phyloP scores from a whole-genome alignment of 2,113 vertebrate genomes.

The Eretmochelys imbricata region DNA sequence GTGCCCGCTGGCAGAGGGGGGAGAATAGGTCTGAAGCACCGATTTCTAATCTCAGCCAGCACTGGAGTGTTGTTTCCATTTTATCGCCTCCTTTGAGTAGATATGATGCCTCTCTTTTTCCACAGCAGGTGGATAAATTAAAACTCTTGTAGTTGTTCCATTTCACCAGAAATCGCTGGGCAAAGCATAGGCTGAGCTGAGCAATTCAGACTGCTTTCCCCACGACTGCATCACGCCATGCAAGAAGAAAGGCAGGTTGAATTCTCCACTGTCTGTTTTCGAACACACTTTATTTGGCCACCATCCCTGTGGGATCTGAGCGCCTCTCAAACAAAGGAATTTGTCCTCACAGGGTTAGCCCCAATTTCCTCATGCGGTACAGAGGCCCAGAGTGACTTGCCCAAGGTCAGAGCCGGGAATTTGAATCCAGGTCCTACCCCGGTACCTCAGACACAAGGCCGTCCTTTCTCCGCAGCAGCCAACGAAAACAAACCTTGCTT shows the following conservation, averaged over 20 bases:
- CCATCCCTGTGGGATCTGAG: neutral
- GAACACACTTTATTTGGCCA: neutral
- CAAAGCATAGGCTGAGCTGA: neutral
- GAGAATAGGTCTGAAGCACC: neutral
- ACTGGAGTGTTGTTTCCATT: neutral
- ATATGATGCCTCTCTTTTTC: neutral
- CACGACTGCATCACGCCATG: too few species aligned
- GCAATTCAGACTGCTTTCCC: neutral
- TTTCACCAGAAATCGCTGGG: neutral
- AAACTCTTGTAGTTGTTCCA: neutral
- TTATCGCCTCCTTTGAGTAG: neutral
- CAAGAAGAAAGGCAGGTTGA: neutral
- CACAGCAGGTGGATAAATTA: neutral
- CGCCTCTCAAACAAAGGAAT: neutral
- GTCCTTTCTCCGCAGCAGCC: neutral
- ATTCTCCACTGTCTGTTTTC: neutral
- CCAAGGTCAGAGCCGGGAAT: neutral
- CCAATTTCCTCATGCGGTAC: neutral
- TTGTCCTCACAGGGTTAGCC: neutral
- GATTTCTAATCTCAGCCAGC: too few species aligned
- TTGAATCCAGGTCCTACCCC: neutral
- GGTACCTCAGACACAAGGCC: neutral
- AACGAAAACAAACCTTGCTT: neutral
- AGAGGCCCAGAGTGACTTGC: neutral
- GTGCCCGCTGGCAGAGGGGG: neutral